Base-by-base conservation (phyloP, 2,113 vertebrate genomes). In the Callipepla squamata region DNA sequence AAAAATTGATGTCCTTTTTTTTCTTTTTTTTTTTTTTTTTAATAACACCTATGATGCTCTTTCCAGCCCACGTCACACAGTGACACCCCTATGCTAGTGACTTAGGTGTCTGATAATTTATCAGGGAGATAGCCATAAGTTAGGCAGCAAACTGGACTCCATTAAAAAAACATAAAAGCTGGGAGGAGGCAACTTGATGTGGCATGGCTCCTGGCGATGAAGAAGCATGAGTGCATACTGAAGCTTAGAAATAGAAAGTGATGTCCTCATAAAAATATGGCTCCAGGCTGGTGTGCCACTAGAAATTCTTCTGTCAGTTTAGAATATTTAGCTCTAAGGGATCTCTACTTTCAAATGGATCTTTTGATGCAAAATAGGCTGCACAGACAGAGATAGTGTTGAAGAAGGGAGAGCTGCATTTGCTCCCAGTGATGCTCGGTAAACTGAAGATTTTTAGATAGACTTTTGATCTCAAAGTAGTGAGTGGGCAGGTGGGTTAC, bases 251-350 rank as follows among this genome's bases (percentile, higher is more conserved):
- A 98, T 97, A 98, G 97, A 98, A 98, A 98, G 98, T 98, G 98
- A 98, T 98, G 98, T 98, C 98, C 98, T 98, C 98, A 98, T 98
- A 98, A 98, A 98, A 98, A 98, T 97, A 97, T 97, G 96, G 97
- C 98, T 97, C 79, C 69, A 96, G 98, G 98, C 97, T 96, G 97
- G 93, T 97, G 96, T 97, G 98, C 98, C 97, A 97, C 98, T 98
- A 98, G 97, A 97, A 98, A 98, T 98, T 98, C 97, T 98, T 97
- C 98, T 98, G 98, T 98, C 97, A 98, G 97, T 98, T 98, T 97
- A 98, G 97, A 98, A 98, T 97, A 98, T 97, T 97, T 98, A 85
- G 97, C 98, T 98, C 81, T 84, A 96, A 98, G 98, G 97, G 97
- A 97, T 97, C 97, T 98, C 92, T 87, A 97, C 97, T 98, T 98